Percentiles rank a stretch among this genome's conserved stretches.
These are phyloP conservation scores for Hirudinaria manillensis DNA, from an alignment of 2,888 invertebrate genomes.

Conservation along the genomic window DNA sequence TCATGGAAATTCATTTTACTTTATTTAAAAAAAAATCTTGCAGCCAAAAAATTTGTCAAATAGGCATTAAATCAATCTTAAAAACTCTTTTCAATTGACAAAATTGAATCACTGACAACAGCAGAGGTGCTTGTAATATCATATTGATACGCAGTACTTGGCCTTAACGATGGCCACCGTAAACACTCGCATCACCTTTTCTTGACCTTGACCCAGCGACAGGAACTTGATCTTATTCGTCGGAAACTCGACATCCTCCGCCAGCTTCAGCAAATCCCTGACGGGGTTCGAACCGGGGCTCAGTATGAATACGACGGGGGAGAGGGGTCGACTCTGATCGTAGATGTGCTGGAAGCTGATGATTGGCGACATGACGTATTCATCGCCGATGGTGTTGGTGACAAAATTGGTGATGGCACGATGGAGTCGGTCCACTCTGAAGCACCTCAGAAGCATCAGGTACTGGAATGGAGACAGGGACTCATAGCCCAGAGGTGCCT, in stretches of 20 bases:
- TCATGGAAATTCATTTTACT: too few species aligned
- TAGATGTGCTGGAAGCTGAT: conserved; percentile 75
- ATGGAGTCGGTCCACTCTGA: conserved; percentile 80
- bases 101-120: too few species aligned
- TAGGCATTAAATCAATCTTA: not conserved
- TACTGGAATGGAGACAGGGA: conserved; percentile 62
- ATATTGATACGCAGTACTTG: too few species aligned
- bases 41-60: not conserved
- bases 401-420: conserved; percentile 75
- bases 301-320: conserved; percentile 55
- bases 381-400: conserved; percentile 65
- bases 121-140: too few species aligned
- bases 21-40: too few species aligned
- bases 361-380: conserved; percentile 80
- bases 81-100: too few species aligned
- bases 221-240: conserved; percentile 54
- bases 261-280: conserved; percentile 54
- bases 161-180: too few species aligned
- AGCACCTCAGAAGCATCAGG: conserved; percentile 78
- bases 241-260: conserved; percentile 54
- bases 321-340: conserved; percentile 74
- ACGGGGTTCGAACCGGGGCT: conserved; percentile 56
- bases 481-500: conserved; percentile 68
- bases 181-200: conserved; percentile 45
- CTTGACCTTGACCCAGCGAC: conserved; percentile 57